Evolutionary conservation across 2,113 vertebrate species (phyloP), one percentile per base, ranked within the genome.

Genomic region (Marmota monax): DNA sequence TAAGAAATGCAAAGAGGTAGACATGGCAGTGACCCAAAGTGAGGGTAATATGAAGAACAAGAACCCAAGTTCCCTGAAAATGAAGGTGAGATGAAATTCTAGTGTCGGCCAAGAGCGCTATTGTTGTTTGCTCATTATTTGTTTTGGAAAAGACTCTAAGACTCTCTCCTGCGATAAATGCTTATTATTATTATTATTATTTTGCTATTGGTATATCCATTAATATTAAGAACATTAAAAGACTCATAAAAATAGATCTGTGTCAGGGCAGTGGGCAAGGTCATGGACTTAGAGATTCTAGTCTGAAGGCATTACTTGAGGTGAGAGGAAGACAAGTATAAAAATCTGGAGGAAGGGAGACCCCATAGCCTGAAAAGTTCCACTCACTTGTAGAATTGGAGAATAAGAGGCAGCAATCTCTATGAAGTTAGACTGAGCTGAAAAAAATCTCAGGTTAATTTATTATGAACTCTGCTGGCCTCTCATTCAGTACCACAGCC

Each of bases 401-500:
- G 0, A 10, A 48, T 84, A 4, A 48, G 39, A 39, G n/a, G 51
- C 3, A 25, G 4, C 23, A 25, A 72, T 61, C 20, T 17, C 4
- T 58, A 12, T 7, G 27, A 80, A 80, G 51, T 63, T n/a, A 72
- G 70, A 73, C 39, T 51, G 70, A 63, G 90, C 90, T 84, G 25
- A 23, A 84, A 94, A 92, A 45, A 90, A 67, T 39, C 48, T 84
- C 67, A 51, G 37, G 8, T 65, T 83, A 69, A 56, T 88, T 92
- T 97, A 79, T 92, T 73, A 67, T 51, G 17, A 0, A 18, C 20
- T 84, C 29, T 93, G 80, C 37, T 80, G 48, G 92, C 45, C 70
- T 96, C 65, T 97, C 74, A 78, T 83, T 90, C n/a, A 84, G 79
- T 95, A 88, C 77, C 18, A 12, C 29, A 65, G 48, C 45, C 92